phyloP scores from a whole-genome alignment of 1,140 invertebrate species.

The Platyscapa corneri region DNA sequence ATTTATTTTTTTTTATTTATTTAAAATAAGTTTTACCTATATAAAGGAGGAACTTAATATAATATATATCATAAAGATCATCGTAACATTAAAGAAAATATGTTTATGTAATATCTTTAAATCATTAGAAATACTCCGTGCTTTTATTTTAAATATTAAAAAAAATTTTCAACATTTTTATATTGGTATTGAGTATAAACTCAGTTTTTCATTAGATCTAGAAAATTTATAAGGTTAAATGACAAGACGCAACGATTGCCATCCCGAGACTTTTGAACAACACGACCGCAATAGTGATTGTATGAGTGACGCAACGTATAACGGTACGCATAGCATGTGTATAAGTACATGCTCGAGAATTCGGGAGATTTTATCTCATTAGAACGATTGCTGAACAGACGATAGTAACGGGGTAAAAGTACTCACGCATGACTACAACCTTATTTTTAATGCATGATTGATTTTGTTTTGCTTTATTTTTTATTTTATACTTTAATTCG shows the following conservation, averaged over 20 bases:
- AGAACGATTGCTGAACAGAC: background rate
- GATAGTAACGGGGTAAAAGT: background rate
- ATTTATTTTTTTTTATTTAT: too few relatives aligned
- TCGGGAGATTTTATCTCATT: slow-evolving; percentile 38
- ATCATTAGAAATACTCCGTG: too few relatives aligned
- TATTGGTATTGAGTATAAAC: too few relatives aligned
- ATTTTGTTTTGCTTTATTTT: too few relatives aligned
- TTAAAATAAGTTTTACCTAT: too few relatives aligned
- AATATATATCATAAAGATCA: background rate
- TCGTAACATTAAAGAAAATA: background rate
- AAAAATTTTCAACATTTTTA: too few relatives aligned
- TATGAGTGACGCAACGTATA: slow-evolving; percentile 21
- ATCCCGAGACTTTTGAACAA: background rate
- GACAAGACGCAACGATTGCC: background rate
- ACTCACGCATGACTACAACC: background rate
- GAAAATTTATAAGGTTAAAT: background rate
- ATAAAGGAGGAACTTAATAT: too few relatives aligned
- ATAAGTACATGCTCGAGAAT: slow-evolving; percentile 20
- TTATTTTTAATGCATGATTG: background rate
- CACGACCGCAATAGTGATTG: background rate
- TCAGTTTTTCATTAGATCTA: too few relatives aligned
- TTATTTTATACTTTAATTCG: too few relatives aligned
- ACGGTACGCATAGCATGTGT: slow-evolving; percentile 7
- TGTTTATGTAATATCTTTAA: too few relatives aligned
- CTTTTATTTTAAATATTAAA: too few relatives aligned